Percentiles rank a stretch among this genome's conserved stretches.
phyloP scores from a whole-genome alignment of 1,140 invertebrate species.

The Bombus superbus region DNA sequence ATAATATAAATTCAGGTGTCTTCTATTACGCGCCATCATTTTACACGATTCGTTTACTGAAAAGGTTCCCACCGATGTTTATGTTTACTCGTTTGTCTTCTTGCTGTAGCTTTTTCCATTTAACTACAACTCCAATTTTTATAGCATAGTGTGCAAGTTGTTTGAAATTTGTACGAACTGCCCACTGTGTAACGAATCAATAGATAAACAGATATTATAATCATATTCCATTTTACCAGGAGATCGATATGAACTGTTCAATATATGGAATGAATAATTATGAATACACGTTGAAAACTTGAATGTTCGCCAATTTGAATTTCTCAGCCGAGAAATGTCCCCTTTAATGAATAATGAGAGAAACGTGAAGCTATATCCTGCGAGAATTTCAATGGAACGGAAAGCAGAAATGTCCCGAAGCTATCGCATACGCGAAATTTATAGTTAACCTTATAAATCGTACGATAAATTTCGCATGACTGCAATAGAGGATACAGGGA shows the following conservation, averaged over 20 bases:
- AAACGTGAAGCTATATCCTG: not conserved
- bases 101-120: no score
- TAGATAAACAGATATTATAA: constrained; percentile 7
- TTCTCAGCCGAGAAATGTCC: not conserved
- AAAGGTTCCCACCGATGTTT: no score
- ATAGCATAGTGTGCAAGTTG: not conserved
- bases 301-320: not conserved
- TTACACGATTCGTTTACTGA: no score
- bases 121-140: not conserved
- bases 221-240: not conserved
- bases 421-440: not conserved
- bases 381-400: constrained; percentile 21
- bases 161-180: no score
- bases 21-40: no score
- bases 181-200: no score
- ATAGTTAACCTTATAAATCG: constrained; percentile 13
- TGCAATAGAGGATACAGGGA: no score
- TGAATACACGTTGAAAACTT: not conserved
- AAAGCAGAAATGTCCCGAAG: not conserved
- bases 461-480: constrained; percentile 5
- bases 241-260: not conserved
- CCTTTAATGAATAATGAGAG: constrained; percentile 11
- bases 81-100: no score
- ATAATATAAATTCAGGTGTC: no score
- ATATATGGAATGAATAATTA: constrained; percentile 2